Evolutionary conservation across 2,113 vertebrate species (phyloP).

Genomic region (Etia nguti): DNA sequence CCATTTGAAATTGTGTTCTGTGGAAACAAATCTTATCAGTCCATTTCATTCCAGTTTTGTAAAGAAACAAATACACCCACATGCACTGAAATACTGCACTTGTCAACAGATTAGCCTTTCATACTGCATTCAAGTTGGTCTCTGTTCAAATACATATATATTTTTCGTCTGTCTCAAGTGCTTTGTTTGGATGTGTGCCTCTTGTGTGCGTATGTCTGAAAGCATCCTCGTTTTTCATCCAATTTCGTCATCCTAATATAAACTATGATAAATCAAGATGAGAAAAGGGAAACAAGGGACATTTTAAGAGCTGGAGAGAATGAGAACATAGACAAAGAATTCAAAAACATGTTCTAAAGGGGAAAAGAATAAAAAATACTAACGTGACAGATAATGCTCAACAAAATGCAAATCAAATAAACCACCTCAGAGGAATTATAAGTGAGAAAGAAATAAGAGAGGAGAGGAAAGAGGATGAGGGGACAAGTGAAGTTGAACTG

Average conservation of each 20-base stretch:
- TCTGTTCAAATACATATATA: conserved; percentile 19
- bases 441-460: background rate
- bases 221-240: background rate
- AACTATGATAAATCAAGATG: background rate
- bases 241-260: conserved; percentile 9
- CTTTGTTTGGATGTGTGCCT: background rate
- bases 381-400: background rate
- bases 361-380: background rate
- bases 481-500: conserved; percentile 15
- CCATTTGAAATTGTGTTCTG: background rate
- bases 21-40: background rate
- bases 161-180: background rate
- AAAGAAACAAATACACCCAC: background rate
- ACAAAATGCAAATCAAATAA: background rate
- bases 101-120: conserved; percentile 17
- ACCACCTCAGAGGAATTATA: background rate
- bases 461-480: background rate
- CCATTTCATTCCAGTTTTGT: conserved; percentile 31
- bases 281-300: background rate
- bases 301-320: background rate
- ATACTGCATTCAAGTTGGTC: background rate
- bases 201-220: background rate
- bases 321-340: background rate
- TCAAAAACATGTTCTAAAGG: background rate
- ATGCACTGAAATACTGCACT: background rate